A percentile compares a stretch with the other conserved stretches of the same genome.
These are phyloP conservation scores for Gambusia holbrooki DNA, from an alignment of 2,113 vertebrate genomes.

Conservation along the genomic window DNA sequence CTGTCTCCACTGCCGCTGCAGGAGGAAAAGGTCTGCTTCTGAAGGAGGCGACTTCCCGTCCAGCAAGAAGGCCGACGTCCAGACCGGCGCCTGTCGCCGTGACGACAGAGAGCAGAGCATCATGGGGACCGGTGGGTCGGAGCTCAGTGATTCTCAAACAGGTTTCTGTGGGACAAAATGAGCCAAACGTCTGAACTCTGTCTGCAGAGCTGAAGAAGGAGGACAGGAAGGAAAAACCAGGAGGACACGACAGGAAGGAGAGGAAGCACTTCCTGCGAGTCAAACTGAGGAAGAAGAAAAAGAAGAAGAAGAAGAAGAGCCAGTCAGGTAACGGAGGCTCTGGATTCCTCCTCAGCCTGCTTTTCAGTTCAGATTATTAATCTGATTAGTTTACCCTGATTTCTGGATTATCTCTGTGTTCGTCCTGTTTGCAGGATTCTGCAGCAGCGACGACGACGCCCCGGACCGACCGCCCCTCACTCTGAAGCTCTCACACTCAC, in stretches of 20 bases:
- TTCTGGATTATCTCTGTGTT: no score
- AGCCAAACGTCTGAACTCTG: neutral
- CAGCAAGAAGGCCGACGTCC: constrained; percentile 77
- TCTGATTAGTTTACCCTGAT: no score
- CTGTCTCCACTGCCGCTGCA: constrained; percentile 36
- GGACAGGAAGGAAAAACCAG: constrained; percentile 82
- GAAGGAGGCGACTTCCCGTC: constrained; percentile 66
- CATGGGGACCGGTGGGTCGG: constrained; percentile 74
- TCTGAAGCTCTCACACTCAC: constrained; percentile 72
- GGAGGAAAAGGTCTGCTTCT: constrained; percentile 84
- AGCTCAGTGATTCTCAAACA: neutral
- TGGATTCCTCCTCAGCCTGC: no score
- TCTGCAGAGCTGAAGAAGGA: constrained; percentile 79
- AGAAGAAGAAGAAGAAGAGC: constrained; percentile 85
- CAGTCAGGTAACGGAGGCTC: constrained; percentile 80
- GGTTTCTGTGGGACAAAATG: neutral
- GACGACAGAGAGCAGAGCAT: constrained; percentile 61
- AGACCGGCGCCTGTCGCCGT: constrained; percentile 61
- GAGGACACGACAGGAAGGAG: constrained; percentile 76
- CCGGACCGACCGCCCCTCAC: constrained; percentile 78
- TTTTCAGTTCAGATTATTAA: no score
- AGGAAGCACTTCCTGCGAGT: constrained; percentile 84
- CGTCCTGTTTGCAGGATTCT: constrained; percentile 73
- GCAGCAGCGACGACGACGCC: constrained; percentile 85
- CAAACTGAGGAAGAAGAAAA: constrained; percentile 93